Evolutionary conservation across 2,113 vertebrate genomes (phyloP).

Genomic region (Stegostoma tigrinum): DNA sequence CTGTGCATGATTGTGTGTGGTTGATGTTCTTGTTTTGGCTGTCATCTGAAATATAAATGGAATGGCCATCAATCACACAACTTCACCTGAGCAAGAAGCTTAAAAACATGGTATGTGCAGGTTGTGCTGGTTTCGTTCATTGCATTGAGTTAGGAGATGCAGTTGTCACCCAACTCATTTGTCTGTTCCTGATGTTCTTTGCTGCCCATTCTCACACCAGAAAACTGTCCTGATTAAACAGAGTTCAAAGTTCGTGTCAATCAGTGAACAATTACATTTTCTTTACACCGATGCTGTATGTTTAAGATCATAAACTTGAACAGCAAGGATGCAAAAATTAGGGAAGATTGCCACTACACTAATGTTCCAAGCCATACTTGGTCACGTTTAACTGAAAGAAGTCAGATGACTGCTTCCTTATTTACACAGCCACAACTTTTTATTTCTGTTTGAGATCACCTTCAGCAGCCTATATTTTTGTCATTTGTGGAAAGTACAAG

Average conservation of each 20-base stretch:
- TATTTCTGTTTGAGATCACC: neutral
- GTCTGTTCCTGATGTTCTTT: neutral
- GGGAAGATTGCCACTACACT: neutral
- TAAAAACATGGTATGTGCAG: neutral
- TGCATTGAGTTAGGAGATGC: neutral
- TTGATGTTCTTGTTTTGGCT: neutral
- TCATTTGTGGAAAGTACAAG: neutral
- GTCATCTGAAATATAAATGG: neutral
- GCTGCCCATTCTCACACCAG: neutral
- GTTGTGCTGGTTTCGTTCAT: neutral
- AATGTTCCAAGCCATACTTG: neutral
- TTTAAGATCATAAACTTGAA: neutral
- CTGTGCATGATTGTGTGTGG: neutral
- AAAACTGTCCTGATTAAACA: neutral
- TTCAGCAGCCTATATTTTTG: neutral
- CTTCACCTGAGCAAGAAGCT: neutral
- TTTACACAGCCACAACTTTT: neutral
- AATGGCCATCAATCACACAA: neutral
- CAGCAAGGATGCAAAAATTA: neutral
- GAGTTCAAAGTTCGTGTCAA: too few relatives aligned
- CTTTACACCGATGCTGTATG: neutral
- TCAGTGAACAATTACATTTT: neutral
- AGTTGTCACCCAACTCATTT: neutral
- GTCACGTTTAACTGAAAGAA: neutral
- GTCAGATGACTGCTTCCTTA: neutral